Evolutionary conservation across 2,888 invertebrate species (phyloP).

Genomic region (Yponomeuta plumbellus): DNA sequence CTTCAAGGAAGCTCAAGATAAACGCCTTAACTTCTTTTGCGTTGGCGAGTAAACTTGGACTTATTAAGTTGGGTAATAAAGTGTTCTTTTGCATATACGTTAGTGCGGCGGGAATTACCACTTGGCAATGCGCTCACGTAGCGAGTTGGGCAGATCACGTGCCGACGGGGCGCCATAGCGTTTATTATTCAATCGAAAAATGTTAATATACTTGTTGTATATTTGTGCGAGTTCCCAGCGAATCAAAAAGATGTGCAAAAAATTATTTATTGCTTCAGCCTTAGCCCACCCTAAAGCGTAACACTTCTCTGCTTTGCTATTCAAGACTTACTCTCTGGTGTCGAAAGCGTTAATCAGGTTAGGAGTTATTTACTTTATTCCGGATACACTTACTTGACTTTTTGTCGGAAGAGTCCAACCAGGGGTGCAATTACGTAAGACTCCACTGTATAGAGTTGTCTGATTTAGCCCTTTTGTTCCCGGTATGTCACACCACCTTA

Average conservation of each 20-base stretch:
- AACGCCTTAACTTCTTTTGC: constrained; percentile 33
- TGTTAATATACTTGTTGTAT: constrained; percentile 52
- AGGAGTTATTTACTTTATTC: too few relatives aligned
- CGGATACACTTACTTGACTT: too few relatives aligned
- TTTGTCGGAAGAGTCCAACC: too few relatives aligned
- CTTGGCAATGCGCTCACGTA: constrained; percentile 51
- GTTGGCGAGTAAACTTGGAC: constrained; percentile 35
- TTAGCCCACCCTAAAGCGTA: not conserved
- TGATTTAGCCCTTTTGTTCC: too few relatives aligned
- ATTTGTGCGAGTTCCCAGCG: not conserved
- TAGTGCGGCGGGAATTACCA: not conserved
- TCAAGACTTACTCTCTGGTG: too few relatives aligned
- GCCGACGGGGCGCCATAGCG: constrained; percentile 44
- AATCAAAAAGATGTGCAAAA: not conserved
- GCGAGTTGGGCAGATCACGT: constrained; percentile 41
- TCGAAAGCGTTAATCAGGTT: too few relatives aligned
- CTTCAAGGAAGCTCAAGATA: constrained; percentile 28
- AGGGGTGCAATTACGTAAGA: too few relatives aligned
- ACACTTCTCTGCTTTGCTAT: too few relatives aligned
- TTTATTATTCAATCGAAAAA: constrained; percentile 65
- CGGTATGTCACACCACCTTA: too few relatives aligned
- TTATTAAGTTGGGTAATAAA: constrained; percentile 37
- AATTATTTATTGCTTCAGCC: not conserved
- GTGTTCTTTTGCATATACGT: constrained; percentile 39
- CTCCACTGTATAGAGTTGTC: too few relatives aligned